Percentiles rank a stretch among this genome's conserved stretches.
Evolutionary conservation across 2,113 vertebrate species (phyloP).

Genomic region (Electrona antarctica): DNA sequence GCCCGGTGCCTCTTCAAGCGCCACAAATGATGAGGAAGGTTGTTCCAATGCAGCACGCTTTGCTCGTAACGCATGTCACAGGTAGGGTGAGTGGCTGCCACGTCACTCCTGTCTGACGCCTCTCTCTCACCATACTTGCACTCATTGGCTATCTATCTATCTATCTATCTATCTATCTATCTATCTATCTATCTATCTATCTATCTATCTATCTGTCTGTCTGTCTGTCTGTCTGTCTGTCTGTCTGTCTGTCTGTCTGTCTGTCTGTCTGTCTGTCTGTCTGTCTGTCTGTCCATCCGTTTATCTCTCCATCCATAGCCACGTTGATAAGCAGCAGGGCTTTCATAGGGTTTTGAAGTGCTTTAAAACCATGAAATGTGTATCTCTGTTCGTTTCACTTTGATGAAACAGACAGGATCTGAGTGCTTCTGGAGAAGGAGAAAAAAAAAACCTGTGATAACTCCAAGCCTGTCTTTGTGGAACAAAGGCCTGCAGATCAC

Average conservation of each 20-base stretch:
- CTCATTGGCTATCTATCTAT: neutral
- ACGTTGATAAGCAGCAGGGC: constrained; percentile 5
- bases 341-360: neutral
- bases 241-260: constrained; percentile 25
- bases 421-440: constrained; percentile 28
- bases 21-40: constrained; percentile 40
- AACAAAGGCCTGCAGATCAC: constrained; percentile 66
- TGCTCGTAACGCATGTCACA: constrained; percentile 46
- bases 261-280: constrained; percentile 30
- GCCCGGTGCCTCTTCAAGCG: constrained; percentile 10
- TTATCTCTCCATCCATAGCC: constrained; percentile 13
- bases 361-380: constrained; percentile 19
- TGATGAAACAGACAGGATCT: constrained; percentile 16
- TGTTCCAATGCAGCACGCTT: constrained; percentile 24
- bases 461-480: constrained; percentile 36
- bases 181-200: neutral
- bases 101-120: neutral
- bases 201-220: neutral
- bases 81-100: constrained; percentile 30
- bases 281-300: constrained; percentile 30
- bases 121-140: neutral
- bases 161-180: constrained; percentile 6
- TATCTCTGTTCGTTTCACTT: constrained; percentile 19
- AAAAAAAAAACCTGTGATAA: constrained; percentile 48
- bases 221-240: constrained; percentile 2